Evolutionary conservation across 2,888 invertebrate species (phyloP).

Genomic region (Drosophila pullipes): DNA sequence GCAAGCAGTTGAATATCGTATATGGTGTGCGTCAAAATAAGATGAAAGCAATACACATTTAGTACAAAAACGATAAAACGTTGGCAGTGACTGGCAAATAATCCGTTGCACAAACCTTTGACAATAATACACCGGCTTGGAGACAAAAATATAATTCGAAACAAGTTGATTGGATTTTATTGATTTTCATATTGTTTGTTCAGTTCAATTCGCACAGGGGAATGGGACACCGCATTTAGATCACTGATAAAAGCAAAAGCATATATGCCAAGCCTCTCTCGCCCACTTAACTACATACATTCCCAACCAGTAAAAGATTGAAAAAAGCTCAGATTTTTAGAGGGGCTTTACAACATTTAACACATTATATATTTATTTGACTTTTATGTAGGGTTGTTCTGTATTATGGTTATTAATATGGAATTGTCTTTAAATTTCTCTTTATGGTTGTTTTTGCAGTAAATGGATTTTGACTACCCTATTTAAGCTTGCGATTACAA

Average conservation of each 20-base stretch:
- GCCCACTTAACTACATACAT: background rate
- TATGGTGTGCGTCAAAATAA: background rate
- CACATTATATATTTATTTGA: conserved; percentile 79
- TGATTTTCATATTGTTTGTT: background rate
- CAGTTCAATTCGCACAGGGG: background rate
- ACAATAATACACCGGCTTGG: background rate
- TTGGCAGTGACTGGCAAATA: background rate
- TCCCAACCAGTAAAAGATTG: background rate
- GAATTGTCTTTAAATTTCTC: conserved; percentile 56
- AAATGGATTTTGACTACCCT: conserved; percentile 42
- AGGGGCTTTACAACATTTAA: conserved; percentile 83
- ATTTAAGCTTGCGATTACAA: conserved; percentile 37
- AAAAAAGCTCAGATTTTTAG: conserved; percentile 55
- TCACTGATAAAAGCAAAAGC: background rate
- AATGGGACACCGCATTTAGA: no score
- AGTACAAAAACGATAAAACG: background rate
- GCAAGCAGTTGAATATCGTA: conserved; percentile 30
- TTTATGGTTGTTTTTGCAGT: conserved; percentile 27
- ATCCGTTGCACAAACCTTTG: background rate
- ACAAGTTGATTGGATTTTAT: background rate
- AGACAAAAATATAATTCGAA: background rate
- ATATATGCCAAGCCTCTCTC: background rate
- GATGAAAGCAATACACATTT: background rate
- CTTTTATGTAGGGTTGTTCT: conserved; percentile 56
- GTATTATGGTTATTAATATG: conserved; percentile 47